These are phyloP conservation scores for Asteroscopus sphinx DNA, from an alignment of 2,888 invertebrate genomes.

Conservation along the genomic window DNA sequence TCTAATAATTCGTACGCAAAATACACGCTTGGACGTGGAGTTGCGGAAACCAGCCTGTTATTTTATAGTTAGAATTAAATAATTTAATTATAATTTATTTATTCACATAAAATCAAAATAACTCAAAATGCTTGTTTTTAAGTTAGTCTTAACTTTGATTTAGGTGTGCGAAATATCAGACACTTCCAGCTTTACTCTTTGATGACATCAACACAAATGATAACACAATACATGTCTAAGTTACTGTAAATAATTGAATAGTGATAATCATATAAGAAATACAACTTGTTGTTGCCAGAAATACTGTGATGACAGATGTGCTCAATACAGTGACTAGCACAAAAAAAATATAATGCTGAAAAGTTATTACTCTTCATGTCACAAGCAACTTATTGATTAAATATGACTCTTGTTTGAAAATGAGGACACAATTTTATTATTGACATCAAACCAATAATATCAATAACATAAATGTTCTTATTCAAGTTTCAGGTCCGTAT, in stretches of 20 bases:
- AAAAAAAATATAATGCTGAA: conserved; percentile 19
- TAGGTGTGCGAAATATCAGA: no score
- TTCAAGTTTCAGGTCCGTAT: no score
- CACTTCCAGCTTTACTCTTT: conserved; percentile 22
- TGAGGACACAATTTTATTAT: conserved; percentile 13
- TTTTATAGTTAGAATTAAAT: no score
- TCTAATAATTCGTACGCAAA: no score
- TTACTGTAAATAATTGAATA: conserved; percentile 11
- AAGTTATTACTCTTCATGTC: conserved; percentile 15
- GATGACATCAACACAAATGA: conserved; percentile 10
- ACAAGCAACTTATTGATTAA: conserved; percentile 40
- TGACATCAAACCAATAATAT: background rate
- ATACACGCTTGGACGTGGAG: no score
- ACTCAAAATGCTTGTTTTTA: no score
- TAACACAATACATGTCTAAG: conserved; percentile 7
- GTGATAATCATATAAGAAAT: conserved; percentile 5
- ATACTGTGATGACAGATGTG: conserved; percentile 21
- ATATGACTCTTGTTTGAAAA: conserved; percentile 28
- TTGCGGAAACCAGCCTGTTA: no score
- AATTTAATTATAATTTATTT: no score
- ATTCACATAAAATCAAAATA: no score
- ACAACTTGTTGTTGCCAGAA: conserved; percentile 25
- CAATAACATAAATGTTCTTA: background rate
- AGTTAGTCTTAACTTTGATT: no score
- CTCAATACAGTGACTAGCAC: conserved; percentile 6